Percentiles rank a stretch among this genome's conserved stretches.
phyloP scores from a whole-genome alignment of 1,140 invertebrate genomes.

The Anagrus nilaparvatae region DNA sequence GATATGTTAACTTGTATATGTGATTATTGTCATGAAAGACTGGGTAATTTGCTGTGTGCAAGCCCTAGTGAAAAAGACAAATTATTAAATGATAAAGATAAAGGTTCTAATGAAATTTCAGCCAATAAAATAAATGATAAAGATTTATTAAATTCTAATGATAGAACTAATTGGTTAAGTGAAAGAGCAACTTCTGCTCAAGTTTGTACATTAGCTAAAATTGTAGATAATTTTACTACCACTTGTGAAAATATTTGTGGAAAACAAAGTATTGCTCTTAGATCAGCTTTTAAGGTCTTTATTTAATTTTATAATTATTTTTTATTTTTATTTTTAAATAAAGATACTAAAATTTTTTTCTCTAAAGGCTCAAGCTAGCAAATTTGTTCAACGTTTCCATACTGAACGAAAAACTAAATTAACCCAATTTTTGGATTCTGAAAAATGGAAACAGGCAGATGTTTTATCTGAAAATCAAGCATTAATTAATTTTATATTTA shows the following conservation, averaged over 20 bases:
- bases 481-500: conserved; percentile 47
- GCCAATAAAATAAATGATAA: conserved; percentile 26
- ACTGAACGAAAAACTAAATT: conserved; percentile 78
- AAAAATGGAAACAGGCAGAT: conserved; percentile 90
- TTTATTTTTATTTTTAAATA: conserved; percentile 3
- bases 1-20: conserved; percentile 71
- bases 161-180: conserved; percentile 42
- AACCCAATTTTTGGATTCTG: conserved; percentile 73
- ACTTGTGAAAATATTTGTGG: conserved; percentile 71
- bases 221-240: conserved; percentile 70
- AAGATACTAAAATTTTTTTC: conserved; percentile 4
- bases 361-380: conserved; percentile 59
- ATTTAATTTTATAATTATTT: conserved; percentile 4
- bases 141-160: conserved; percentile 26
- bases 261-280: conserved; percentile 65
- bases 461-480: conserved; percentile 79
- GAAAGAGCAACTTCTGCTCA: conserved; percentile 58
- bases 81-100: conserved; percentile 31
- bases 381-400: conserved; percentile 88
- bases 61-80: conserved; percentile 57
- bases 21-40: conserved; percentile 84
- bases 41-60: conserved; percentile 73
- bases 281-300: conserved; percentile 68
- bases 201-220: conserved; percentile 64
- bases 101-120: conserved; percentile 15